A percentile compares a stretch with the other conserved stretches of the same genome.
Conservation (phyloP, 2,888 invertebrate genomes). For the Sinotaia quadrata region DNA sequence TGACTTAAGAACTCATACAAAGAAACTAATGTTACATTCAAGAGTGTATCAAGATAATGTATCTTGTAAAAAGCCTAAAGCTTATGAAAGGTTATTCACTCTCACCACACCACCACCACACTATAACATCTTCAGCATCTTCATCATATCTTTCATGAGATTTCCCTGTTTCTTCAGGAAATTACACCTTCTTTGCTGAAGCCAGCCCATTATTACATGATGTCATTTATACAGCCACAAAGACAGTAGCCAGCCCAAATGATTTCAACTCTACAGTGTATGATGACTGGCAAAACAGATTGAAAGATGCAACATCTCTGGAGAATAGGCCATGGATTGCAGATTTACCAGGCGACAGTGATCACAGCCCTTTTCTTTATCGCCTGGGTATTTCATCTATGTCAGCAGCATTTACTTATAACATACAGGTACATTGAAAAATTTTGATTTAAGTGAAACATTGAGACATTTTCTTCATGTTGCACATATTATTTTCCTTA, state of each 20-base stretch:
- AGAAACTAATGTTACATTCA: too few relatives aligned
- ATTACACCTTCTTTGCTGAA: slow-evolving; percentile 62
- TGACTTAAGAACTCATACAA: too few relatives aligned
- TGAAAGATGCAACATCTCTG: slow-evolving; percentile 38
- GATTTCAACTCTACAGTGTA: slow-evolving; percentile 51
- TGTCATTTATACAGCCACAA: slow-evolving; percentile 58
- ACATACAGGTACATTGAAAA: slow-evolving; percentile 50
- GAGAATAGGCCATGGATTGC: slow-evolving; percentile 43
- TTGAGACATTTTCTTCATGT: too few relatives aligned
- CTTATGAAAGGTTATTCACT: too few relatives aligned
- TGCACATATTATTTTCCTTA: too few relatives aligned
- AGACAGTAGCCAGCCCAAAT: slow-evolving; percentile 46
- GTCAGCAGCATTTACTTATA: slow-evolving; percentile 64
- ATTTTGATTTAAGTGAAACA: too few relatives aligned
- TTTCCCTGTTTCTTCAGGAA: slow-evolving; percentile 47
- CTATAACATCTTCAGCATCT: neutral
- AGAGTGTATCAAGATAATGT: too few relatives aligned
- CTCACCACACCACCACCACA: neutral
- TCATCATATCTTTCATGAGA: neutral
- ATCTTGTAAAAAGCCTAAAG: too few relatives aligned
- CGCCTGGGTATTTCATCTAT: slow-evolving; percentile 69
- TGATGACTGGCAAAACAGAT: slow-evolving; percentile 52
- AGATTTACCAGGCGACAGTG: slow-evolving; percentile 69
- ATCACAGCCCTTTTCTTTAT: slow-evolving; percentile 71
- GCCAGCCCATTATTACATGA: slow-evolving; percentile 59